Base-by-base conservation (phyloP, 2,797 vertebrate genomes). In the Pipistrellus pipistrellus region DNA sequence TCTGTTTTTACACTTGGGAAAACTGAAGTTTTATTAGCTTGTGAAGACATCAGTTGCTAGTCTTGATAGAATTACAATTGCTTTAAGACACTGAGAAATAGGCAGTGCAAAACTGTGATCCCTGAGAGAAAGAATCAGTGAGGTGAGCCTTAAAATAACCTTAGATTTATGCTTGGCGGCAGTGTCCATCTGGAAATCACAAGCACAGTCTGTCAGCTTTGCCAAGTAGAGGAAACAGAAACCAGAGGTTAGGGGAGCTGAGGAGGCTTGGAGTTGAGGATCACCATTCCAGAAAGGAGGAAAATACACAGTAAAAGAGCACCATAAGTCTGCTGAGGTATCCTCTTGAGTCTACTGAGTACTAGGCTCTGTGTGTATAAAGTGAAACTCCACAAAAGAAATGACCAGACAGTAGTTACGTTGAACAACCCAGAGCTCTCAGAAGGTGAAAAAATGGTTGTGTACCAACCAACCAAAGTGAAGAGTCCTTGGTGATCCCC, bases 351-450 rank as follows among this genome's bases (percentile, higher is more conserved):
- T 73, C 72, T 80, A 51, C 18, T 62, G n/a, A 85, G 20, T 77
- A 53, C 46, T 71, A 76, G 44, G 35, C 13, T 69, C 32, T 18
- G 9, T 66, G 38, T 90, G 10, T 69, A 55, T 77, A 71, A 57
- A 23, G 18, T 53, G 20, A 87, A 96, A 94, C n/a, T 78, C 23
- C 30, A 57, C 11, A 71, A 89, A 77, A 84, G 59, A 76, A 80
- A 83, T 53, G 38, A 68, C 69, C n/a, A 35, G 59, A 75, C 6
- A 66, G 9, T n/a, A n/a, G 2, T 23, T 23, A 73, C 51, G 41
- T 6, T 35, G 25, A 94, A 88, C 27, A 72, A 25, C 4, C 11
- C 51, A 64, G 9, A 46, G 48, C 23, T 91, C 68, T 78, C 73
- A 75, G 3, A 62, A 73, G 51, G 71, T 41, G 4, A 35, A n/a